Conservation (phyloP, 2,113 vertebrate species). For the Misgurnus anguillicaudatus region DNA sequence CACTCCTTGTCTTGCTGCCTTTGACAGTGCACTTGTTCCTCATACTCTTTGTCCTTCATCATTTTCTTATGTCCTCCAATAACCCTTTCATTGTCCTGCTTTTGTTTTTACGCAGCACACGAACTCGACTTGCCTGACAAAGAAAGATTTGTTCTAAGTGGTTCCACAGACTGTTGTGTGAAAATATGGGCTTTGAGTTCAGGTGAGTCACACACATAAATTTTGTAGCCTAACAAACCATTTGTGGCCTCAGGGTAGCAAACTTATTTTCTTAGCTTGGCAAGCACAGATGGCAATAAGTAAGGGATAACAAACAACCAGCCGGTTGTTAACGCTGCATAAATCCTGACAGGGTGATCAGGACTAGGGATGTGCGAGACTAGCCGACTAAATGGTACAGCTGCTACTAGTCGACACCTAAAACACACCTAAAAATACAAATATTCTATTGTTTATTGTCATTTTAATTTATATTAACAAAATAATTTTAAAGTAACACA, state of each 20-base stretch:
- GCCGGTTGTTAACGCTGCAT: too few relatives aligned
- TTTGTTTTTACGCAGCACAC: constrained; percentile 59
- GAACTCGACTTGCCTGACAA: constrained; percentile 67
- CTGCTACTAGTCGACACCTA: too few relatives aligned
- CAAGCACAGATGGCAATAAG: too few relatives aligned
- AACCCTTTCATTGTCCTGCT: constrained; percentile 36
- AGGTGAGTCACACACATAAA: constrained; percentile 62
- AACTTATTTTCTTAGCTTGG: background rate
- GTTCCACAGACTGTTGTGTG: constrained; percentile 77
- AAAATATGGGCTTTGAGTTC: constrained; percentile 77
- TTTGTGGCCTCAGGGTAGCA: background rate
- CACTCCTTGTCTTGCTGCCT: constrained; percentile 24
- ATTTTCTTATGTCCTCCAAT: background rate
- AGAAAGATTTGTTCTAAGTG: constrained; percentile 78
- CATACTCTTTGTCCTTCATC: constrained; percentile 4
- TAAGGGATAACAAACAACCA: too few relatives aligned
- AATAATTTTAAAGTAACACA: too few relatives aligned
- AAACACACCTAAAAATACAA: too few relatives aligned
- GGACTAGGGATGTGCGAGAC: too few relatives aligned
- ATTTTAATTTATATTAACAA: too few relatives aligned
- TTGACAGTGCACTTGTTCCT: constrained; percentile 27
- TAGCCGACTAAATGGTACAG: too few relatives aligned
- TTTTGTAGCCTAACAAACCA: background rate
- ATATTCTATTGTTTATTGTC: too few relatives aligned
- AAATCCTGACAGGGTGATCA: too few relatives aligned